phyloP scores from a whole-genome alignment of 2,888 invertebrate species.

The Adineta ricciae region DNA sequence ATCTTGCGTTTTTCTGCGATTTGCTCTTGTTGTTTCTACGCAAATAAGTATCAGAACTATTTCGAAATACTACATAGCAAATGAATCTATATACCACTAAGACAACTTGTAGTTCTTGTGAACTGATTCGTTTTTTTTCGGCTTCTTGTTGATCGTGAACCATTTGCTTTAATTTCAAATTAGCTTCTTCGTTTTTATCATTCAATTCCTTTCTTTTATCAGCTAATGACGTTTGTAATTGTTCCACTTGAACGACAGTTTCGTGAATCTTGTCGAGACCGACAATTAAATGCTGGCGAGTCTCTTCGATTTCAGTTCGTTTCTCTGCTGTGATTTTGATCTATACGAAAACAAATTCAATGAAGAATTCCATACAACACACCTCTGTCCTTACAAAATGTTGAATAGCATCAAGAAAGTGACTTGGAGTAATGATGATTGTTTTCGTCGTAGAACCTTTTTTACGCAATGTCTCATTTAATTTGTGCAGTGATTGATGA shows the following conservation, averaged over 20 bases:
- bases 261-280: constrained; percentile 96
- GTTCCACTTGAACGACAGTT: constrained; percentile 97
- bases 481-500: constrained; percentile 88
- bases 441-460: constrained; percentile 94
- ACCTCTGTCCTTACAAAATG: constrained; percentile 83
- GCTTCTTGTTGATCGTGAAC: constrained; percentile 98
- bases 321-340: constrained; percentile 75
- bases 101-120: constrained; percentile 86
- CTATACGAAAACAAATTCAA: background rate
- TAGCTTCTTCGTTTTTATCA: constrained; percentile 95
- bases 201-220: constrained; percentile 73
- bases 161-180: constrained; percentile 97
- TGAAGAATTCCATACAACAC: background rate
- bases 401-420: constrained; percentile 95
- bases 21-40: constrained; percentile 67
- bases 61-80: too few species aligned
- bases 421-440: constrained; percentile 90
- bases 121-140: constrained; percentile 93
- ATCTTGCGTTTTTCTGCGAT: constrained; percentile 83
- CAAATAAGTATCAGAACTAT: background rate
- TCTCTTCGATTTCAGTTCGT: constrained; percentile 91
- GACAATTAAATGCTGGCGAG: constrained; percentile 93
- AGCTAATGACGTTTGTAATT: constrained; percentile 94
- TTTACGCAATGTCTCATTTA: constrained; percentile 78
- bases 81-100: constrained; percentile 48